Percentiles rank a stretch among this genome's conserved stretches.
Evolutionary conservation across 1,140 invertebrate species (phyloP).

Genomic region (Phymorhynchus buccinoides): DNA sequence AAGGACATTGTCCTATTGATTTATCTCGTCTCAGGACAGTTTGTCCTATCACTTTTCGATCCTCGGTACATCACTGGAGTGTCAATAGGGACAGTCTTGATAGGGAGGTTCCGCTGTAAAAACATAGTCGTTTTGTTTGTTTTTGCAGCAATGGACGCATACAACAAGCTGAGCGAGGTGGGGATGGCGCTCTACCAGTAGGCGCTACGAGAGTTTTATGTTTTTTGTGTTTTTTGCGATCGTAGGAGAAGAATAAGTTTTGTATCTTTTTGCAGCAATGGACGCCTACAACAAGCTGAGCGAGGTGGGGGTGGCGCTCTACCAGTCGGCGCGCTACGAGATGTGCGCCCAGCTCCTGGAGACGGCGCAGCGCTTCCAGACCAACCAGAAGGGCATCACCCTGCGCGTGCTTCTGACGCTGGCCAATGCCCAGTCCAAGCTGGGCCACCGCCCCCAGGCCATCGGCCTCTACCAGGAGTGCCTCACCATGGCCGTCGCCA

Average conservation of each 20-base stretch:
- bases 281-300: slow-evolving; percentile 69
- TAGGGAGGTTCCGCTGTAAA: too few relatives aligned
- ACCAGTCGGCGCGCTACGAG: slow-evolving; percentile 62
- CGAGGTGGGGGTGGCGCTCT: slow-evolving; percentile 68
- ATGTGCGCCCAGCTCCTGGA: slow-evolving; percentile 65
- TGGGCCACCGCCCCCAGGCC: slow-evolving; percentile 60
- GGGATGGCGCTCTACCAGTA: slow-evolving; percentile 66
- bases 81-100: too few relatives aligned
- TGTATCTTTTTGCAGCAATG: slow-evolving; percentile 60
- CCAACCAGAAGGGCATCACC: slow-evolving; percentile 70
- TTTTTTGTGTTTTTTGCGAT: too few relatives aligned
- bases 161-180: slow-evolving; percentile 69
- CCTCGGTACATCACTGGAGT: too few relatives aligned
- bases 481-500: slow-evolving; percentile 60
- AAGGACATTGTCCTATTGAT: too few relatives aligned
- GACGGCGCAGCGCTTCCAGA: slow-evolving; percentile 65
- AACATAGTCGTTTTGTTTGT: too few relatives aligned
- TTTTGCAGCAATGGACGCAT: slow-evolving; percentile 67
- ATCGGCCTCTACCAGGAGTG: slow-evolving; percentile 67
- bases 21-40: too few relatives aligned
- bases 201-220: slow-evolving; percentile 63
- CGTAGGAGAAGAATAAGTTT: too few relatives aligned
- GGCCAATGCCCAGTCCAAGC: slow-evolving; percentile 67
- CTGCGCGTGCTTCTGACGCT: slow-evolving; percentile 68
- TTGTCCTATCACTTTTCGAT: too few relatives aligned